These are phyloP conservation scores for Zalophus californianus DNA, from an alignment of 2,797 vertebrate genomes.

Conservation along the genomic window DNA sequence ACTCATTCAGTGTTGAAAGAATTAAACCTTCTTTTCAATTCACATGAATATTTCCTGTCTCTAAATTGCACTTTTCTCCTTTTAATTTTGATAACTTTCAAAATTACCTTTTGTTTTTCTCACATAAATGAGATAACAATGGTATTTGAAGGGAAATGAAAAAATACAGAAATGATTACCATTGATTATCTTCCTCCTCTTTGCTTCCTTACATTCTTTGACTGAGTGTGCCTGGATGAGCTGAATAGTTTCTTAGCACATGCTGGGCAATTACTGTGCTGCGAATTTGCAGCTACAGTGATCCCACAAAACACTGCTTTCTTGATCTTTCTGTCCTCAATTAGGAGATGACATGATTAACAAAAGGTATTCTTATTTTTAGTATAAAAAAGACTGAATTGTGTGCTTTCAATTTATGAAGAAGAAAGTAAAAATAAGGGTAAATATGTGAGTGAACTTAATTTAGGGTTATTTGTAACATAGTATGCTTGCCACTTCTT, in stretches of 20 bases:
- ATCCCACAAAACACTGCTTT: background rate
- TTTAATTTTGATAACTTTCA: slow-evolving; percentile 60
- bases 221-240: background rate
- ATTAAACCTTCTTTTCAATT: background rate
- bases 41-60: slow-evolving; percentile 10
- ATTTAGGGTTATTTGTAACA: background rate
- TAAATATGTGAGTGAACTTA: background rate
- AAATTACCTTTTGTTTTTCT: slow-evolving; percentile 58
- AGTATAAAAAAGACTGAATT: background rate
- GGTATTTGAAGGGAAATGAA: background rate
- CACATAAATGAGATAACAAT: slow-evolving; percentile 39
- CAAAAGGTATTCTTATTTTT: background rate
- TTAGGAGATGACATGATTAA: background rate
- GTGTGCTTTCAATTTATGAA: background rate
- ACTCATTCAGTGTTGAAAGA: slow-evolving; percentile 52
- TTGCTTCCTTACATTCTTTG: background rate
- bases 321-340: background rate
- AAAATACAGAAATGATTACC: background rate
- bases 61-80: slow-evolving; percentile 57
- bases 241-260: background rate
- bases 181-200: background rate
- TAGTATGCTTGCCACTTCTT: background rate
- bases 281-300: background rate
- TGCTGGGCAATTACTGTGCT: background rate
- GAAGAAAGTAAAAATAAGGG: slow-evolving; percentile 35